Conservation (phyloP, 2,113 vertebrate genomes). For the Phyllostomus discolor region DNA sequence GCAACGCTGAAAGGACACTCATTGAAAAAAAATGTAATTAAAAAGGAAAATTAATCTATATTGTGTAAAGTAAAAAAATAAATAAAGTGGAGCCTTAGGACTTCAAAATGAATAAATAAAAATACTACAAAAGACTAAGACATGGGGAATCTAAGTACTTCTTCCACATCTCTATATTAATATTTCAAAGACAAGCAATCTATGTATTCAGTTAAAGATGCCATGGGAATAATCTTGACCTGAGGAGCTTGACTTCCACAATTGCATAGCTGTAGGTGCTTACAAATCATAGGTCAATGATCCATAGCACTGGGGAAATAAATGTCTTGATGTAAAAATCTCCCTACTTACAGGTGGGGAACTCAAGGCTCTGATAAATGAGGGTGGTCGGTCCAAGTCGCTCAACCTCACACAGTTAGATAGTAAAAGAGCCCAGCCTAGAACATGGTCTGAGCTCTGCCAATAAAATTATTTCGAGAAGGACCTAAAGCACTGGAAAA, state of each 20-base stretch:
- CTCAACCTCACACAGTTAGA: background rate
- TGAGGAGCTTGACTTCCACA: background rate
- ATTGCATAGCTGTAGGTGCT: background rate
- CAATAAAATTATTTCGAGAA: background rate
- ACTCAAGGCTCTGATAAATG: background rate
- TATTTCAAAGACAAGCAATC: background rate
- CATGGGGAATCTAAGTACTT: background rate
- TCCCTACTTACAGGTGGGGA: background rate
- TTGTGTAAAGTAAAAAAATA: no score
- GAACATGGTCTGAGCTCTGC: background rate
- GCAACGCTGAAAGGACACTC: no score
- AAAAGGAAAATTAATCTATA: no score
- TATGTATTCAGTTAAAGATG: background rate
- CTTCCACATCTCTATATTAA: background rate
- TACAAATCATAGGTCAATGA: background rate
- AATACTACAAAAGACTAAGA: background rate
- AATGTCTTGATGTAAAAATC: no score
- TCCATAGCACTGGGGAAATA: no score
- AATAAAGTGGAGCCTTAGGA: no score
- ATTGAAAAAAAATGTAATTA: no score
- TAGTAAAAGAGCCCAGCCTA: background rate
- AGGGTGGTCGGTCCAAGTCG: background rate
- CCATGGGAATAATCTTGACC: background rate
- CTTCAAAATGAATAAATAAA: background rate
- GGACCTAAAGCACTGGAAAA: background rate